Percentiles rank a stretch among this genome's conserved stretches.
Conservation (phyloP, 2,113 vertebrate species). For the Semnopithecus entellus region DNA sequence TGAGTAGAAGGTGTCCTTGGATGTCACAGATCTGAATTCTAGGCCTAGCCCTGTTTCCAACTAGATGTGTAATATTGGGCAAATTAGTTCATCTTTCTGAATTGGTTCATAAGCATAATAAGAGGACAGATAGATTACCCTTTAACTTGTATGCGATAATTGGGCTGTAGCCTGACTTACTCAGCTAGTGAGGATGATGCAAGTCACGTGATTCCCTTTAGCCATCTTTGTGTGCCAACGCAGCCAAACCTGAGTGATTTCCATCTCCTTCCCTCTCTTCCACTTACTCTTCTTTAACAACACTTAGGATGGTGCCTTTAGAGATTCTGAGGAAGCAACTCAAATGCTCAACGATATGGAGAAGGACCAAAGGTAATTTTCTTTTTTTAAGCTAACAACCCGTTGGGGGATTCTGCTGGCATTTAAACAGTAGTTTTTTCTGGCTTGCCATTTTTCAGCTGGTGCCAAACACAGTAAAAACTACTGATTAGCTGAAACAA, state of each 20-base stretch:
- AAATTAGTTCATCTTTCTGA: neutral
- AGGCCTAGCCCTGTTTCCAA: neutral
- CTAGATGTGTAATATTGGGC: accelerated
- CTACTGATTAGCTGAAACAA: neutral
- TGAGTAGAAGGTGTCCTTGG: neutral
- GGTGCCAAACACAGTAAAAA: neutral
- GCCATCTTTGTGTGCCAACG: accelerated
- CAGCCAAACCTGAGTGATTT: too few relatives aligned
- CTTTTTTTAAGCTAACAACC: neutral
- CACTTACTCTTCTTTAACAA: neutral
- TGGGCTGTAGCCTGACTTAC: accelerated
- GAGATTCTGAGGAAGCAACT: neutral
- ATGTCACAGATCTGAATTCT: neutral
- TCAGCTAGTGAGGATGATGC: accelerated
- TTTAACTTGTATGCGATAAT: accelerated
- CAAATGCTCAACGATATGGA: accelerated
- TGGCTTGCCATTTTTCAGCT: neutral
- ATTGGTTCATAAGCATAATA: accelerated
- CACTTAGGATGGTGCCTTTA: neutral
- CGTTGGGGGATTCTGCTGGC: neutral
- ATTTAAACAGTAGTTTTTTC: neutral
- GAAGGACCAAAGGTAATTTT: neutral
- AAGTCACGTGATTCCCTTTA: neutral
- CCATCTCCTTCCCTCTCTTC: neutral
- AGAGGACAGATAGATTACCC: neutral